phyloP scores from a whole-genome alignment of 37 sponge, comb jelly and placozoan species.

The Eunapius fragilis region DNA sequence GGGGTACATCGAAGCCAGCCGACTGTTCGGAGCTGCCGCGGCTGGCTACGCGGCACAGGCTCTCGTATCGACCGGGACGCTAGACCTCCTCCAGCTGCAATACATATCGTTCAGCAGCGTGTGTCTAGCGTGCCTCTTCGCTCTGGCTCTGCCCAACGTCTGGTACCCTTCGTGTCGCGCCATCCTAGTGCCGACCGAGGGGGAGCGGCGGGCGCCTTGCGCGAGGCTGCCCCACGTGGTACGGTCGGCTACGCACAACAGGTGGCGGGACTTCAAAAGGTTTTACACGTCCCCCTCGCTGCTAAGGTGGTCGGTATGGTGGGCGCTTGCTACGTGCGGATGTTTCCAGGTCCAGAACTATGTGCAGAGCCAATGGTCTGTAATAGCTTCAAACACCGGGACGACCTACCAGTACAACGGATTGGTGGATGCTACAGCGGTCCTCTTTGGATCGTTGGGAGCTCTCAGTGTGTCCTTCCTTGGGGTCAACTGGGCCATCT shows the following conservation, averaged over 20 bases:
- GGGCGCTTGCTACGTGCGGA: constrained; percentile 91
- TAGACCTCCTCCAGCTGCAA: constrained; percentile 18
- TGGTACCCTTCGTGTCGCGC: background rate
- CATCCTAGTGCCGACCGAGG: background rate
- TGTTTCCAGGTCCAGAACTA: constrained; percentile 88
- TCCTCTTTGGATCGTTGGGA: constrained; percentile 62
- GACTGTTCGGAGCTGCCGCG: constrained; percentile 26
- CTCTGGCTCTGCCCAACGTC: constrained; percentile 5
- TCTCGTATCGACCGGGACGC: constrained; percentile 25
- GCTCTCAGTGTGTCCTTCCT: constrained; percentile 69
- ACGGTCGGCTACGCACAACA: background rate
- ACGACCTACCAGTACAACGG: constrained; percentile 66
- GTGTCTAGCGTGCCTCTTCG: constrained; percentile 19
- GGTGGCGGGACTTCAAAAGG: constrained; percentile 7
- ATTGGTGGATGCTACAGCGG: constrained; percentile 75
- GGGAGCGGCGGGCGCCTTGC: constrained; percentile 3
- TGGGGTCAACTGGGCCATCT: constrained; percentile 77
- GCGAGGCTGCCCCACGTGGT: background rate
- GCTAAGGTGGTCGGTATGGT: constrained; percentile 73
- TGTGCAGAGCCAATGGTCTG: constrained; percentile 81
- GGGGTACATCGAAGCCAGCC: constrained; percentile 18
- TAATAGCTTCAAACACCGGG: constrained; percentile 16
- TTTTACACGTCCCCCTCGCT: background rate
- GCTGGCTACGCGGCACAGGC: constrained; percentile 42
- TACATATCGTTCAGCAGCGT: constrained; percentile 50